Evolutionary conservation across 2,888 invertebrate species (phyloP).

Genomic region (Sarcophaga subvicina): DNA sequence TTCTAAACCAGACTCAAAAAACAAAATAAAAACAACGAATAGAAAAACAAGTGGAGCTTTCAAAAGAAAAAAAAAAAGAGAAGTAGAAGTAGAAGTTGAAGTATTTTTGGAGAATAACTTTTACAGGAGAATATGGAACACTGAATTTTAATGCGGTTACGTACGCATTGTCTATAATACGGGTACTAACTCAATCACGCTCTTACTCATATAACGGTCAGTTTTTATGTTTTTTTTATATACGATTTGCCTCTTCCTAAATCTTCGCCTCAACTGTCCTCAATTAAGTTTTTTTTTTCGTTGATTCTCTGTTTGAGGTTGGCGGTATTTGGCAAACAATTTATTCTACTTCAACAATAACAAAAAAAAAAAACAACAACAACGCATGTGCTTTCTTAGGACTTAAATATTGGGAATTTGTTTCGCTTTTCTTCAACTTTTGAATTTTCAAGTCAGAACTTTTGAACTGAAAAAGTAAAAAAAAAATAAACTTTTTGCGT

Average conservation of each 20-base stretch:
- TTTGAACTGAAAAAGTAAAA: slow-evolving; percentile 25
- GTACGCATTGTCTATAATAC: background rate
- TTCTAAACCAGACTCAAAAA: slow-evolving; percentile 39
- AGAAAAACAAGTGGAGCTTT: slow-evolving; percentile 36
- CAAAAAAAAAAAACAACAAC: slow-evolving; percentile 30
- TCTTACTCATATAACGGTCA: background rate
- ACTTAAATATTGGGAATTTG: background rate
- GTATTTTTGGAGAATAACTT: background rate
- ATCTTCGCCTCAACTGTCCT: slow-evolving; percentile 13
- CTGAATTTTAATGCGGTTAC: slow-evolving; percentile 52
- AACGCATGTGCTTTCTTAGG: slow-evolving; percentile 6
- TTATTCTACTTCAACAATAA: background rate
- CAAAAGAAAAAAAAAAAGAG: slow-evolving; percentile 25
- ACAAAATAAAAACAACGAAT: background rate
- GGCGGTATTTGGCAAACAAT: slow-evolving; percentile 57
- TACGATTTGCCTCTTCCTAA: background rate
- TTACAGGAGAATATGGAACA: slow-evolving; percentile 48
- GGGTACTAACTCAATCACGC: background rate
- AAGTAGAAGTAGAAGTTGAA: background rate
- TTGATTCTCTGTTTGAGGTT: slow-evolving; percentile 3
- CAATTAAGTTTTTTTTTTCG: slow-evolving; percentile 33
- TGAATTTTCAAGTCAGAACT: slow-evolving; percentile 37
- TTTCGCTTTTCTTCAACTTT: background rate
- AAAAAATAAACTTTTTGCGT: background rate
- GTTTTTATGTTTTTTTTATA: background rate